Base-by-base conservation (phyloP, 2,888 invertebrate genomes). In the Tenodera sinensis region DNA sequence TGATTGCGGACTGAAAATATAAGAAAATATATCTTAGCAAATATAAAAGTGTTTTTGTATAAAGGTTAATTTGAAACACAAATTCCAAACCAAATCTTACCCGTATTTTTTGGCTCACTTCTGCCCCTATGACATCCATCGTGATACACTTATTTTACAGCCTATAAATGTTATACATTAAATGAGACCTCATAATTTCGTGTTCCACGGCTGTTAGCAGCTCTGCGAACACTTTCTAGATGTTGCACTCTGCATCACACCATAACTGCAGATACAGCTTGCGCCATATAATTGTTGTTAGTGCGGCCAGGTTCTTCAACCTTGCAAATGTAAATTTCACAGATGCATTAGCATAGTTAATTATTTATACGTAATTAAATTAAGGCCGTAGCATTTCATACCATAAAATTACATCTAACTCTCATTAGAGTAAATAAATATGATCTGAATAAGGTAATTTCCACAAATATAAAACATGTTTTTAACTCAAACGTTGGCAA, bases 31-130 rank as follows among this genome's bases (percentile, higher is more conserved):
- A 15, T 15, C 15, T 15, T 54, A 54, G 3, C 2, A 54, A 54
- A 54, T 34, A 8, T 34, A 34, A 8, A 6, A 34, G 34, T 34
- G 42, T 12, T 6, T 9, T 42, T 42, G 42, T 42, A 12, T 42
- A 42, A 0, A 42, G 42, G 42, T 12, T 34, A 7, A 42, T 12
- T 42, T 42, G 6, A 12, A 12, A 12, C 12, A 2, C 42, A 9
- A 42, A 42, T 42, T 34, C 1, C 9, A 12, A 42, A 42, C 42
- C 12, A 42, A 88, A 90, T 93, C 95, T 95, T 95, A 97, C 97
- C 94, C 97, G 95, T 95, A 97, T 97, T 94, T 97, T 97, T 93
- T 97, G 97, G 15, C 97, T 97, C 91, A 97, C 97, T 95, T 97
- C 97, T 91, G 96, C 96, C 91, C 97, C 97, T 93, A 97, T 96